Evolutionary conservation across 2,888 invertebrate genomes (phyloP), one percentile per base, ranked within the genome.

Genomic region (Aspidapion aeneum): DNA sequence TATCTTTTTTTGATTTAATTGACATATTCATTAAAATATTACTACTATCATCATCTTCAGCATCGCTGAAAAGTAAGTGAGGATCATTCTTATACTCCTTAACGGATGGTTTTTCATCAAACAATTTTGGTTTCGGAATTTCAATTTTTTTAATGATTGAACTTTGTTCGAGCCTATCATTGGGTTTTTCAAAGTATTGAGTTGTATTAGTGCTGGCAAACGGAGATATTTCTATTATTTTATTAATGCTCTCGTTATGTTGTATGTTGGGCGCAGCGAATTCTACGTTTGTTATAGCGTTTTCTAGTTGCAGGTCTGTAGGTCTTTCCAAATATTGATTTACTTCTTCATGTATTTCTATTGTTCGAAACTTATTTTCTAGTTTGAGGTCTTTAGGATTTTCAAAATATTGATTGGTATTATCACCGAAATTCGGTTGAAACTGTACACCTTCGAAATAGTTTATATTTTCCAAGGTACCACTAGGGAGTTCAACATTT

Each of bases 401-500:
- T n/a, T n/a, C n/a, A n/a, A n/a, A n/a, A n/a, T n/a, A n/a, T n/a
- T n/a, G n/a, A n/a, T n/a, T n/a, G n/a, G n/a, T n/a, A n/a, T n/a
- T n/a, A 12, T 35, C 35, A 35, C 35, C 35, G 12, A 35, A 35
- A 35, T 35, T 35, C 48, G 18, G 55, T 21, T 35, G 60, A 62
- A 16, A 55, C 12, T 12, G 3, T 7, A 21, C 35, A 35, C 48
- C 35, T 12, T 35, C 35, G 12, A 35, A 35, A 35, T 7, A 35
- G 35, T 35, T 35, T 12, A 12, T 35, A 12, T 35, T 35, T 7
- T 3, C 35, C 12, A 12, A 7, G 12, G 3, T 35, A 7, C 59
- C 58, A 59, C 49, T 63, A 55, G 73, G 66, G 18, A 72, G 66
- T 67, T 74, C 71, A 3, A 74, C 73, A 58, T 73, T 75, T 19